These are phyloP conservation scores for Sakesphorus luctuosus DNA, from an alignment of 2,113 vertebrate species.

Conservation along the genomic window DNA sequence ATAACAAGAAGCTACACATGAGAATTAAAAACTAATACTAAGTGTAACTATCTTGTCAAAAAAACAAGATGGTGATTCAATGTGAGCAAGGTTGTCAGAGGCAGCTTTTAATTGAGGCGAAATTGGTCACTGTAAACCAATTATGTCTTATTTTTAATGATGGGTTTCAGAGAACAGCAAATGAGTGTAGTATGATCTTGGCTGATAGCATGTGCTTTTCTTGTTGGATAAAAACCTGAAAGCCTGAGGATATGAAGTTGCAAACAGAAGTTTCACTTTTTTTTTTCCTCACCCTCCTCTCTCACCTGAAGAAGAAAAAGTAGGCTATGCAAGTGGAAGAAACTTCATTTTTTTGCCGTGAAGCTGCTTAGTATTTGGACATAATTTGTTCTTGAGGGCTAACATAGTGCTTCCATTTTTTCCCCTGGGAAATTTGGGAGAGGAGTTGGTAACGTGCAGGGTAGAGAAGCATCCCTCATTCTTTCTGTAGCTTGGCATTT, in stretches of 20 bases:
- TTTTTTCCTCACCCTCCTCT: neutral
- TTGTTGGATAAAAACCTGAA: neutral
- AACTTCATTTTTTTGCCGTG: neutral
- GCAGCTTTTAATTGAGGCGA: constrained; percentile 2
- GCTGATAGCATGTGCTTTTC: neutral
- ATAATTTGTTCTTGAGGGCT: neutral
- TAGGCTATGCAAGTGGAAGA: neutral
- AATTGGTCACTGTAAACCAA: constrained; percentile 15
- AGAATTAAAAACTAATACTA: neutral
- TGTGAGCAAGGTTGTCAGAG: neutral
- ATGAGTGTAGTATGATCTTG: constrained; percentile 10
- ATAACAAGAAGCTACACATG: neutral
- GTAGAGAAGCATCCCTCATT: neutral
- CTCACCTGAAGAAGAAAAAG: neutral
- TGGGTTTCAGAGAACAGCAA: constrained; percentile 12
- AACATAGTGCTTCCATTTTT: neutral
- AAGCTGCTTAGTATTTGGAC: neutral
- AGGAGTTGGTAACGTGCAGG: neutral
- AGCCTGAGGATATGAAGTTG: constrained; percentile 6
- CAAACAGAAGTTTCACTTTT: neutral
- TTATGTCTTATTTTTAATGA: constrained; percentile 27
- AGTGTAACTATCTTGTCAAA: neutral
- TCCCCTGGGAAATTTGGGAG: neutral
- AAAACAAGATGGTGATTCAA: neutral
- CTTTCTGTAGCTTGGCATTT: constrained; percentile 64